Base-by-base conservation (phyloP, 2,888 invertebrate genomes). In the Incurvaria masculella region DNA sequence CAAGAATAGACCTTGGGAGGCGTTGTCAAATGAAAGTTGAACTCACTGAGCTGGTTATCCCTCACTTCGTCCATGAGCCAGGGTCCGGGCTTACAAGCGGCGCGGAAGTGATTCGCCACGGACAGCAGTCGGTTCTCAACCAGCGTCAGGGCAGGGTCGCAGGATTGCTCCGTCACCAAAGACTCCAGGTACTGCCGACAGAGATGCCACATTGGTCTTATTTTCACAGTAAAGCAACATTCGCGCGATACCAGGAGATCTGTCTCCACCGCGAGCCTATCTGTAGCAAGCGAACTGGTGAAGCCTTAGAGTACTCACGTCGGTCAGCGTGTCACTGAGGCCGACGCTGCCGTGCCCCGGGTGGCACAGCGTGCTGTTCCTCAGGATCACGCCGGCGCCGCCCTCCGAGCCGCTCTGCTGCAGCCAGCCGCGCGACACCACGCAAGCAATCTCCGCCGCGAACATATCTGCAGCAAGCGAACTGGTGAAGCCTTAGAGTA, bases 41-140 rank as follows among this genome's bases (percentile, higher is more conserved):
- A 76, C 83, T 81, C 62, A 89, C 89, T 93, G 0, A 93, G 69
- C 56, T 82, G 64, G 2, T 67, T 64, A 57, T 92, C 90, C 21
- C 85, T 72, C 0, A 63, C 56, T 0, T 71, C 64, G 61, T 92
- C 88, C 0, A 84, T 80, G 0, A 89, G 84, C 93, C 93, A 94
- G 0, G 86, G 82, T 0, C 95, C 95, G 0, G 95, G 89, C 55
- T 91, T 90, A 64, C 96, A 97, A 21, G 92, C 89, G 17, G 82
- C 73, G 3, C 82, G 81, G 68, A 96, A 96, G 72, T 84, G 93
- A 43, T 81, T 73, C 0, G 91, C 83, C 0, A 90, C 81, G 0
- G 89, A 82, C 50, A 84, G 84, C 17, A 95, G 81, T 33, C 88
- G 82, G 62, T 94, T 90, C 67, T 91, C 91, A 0, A 84, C 79